These are phyloP conservation scores for Mesitornis unicolor DNA, from an alignment of 2,113 vertebrate genomes.

Conservation along the genomic window DNA sequence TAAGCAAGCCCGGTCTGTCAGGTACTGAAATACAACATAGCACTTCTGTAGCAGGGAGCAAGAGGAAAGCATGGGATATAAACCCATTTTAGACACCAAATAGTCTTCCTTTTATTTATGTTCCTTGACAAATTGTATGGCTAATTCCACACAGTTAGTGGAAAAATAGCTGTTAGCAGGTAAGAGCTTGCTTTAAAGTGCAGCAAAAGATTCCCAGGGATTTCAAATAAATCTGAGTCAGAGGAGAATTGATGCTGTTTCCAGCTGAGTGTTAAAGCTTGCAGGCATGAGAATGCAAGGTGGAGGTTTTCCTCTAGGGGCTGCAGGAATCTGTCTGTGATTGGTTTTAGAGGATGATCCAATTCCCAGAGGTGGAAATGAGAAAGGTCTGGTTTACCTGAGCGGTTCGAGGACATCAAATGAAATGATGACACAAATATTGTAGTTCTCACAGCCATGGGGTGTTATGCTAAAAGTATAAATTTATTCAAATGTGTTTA, in stretches of 20 bases:
- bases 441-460: accelerated
- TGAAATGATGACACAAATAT: accelerated
- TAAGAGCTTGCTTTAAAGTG: not conserved
- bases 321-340: not conserved
- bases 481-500: not conserved
- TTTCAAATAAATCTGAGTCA: not conserved
- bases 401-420: not conserved
- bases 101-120: not conserved
- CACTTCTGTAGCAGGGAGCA: not conserved
- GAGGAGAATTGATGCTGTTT: not conserved
- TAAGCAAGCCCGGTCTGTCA: not conserved
- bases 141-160: not conserved
- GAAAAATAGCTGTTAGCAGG: not conserved
- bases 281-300: not conserved
- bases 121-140: not conserved
- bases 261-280: not conserved
- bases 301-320: not conserved
- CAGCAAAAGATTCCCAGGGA: not conserved
- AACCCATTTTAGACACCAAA: not conserved
- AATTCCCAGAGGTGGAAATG: not conserved
- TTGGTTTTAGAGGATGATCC: not conserved
- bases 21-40: not conserved
- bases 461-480: not conserved
- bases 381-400: not conserved
- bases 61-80: not conserved